Percentiles rank a stretch among this genome's conserved stretches.
phyloP scores from a whole-genome alignment of 2,888 invertebrate genomes.

The Pasiphila rectangulata region DNA sequence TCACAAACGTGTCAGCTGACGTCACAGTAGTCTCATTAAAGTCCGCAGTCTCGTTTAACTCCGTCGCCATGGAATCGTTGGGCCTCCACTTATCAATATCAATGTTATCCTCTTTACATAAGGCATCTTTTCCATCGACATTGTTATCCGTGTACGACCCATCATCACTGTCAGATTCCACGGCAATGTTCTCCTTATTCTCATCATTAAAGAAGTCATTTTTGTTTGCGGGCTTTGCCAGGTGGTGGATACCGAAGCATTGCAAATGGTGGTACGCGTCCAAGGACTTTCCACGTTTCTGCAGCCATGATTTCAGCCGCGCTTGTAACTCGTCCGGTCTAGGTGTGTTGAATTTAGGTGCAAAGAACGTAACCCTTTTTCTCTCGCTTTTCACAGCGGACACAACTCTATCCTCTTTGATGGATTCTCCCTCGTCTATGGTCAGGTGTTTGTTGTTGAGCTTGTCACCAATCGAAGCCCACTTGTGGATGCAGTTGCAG shows the following conservation, averaged over 20 bases:
- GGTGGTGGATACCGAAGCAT: conserved; percentile 72
- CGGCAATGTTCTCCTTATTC: conserved; percentile 75
- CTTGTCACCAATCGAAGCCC: conserved; percentile 67
- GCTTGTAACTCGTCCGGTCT: conserved; percentile 62
- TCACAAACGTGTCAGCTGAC: conserved; percentile 40
- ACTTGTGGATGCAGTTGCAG: conserved; percentile 63
- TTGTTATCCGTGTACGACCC: conserved; percentile 61
- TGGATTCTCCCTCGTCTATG: conserved; percentile 53
- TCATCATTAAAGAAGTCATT: conserved; percentile 58
- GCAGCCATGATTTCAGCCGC: conserved; percentile 74
- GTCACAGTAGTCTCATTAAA: conserved; percentile 55
- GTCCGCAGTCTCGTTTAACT: conserved; percentile 51
- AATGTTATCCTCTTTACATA: conserved; percentile 25
- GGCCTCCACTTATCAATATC: conserved; percentile 55
- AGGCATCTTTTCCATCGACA: conserved; percentile 38
- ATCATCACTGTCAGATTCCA: conserved; percentile 65
- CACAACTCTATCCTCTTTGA: conserved; percentile 49
- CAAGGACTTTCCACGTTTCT: conserved; percentile 71
- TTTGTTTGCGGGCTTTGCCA: conserved; percentile 18
- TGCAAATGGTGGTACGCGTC: conserved; percentile 76
- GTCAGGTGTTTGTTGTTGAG: conserved; percentile 53
- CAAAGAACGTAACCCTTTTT: conserved; percentile 66
- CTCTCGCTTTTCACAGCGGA: conserved; percentile 69
- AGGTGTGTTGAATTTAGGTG: conserved; percentile 65
- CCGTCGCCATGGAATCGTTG: conserved; percentile 47